Percentiles rank a stretch among this genome's conserved stretches.
These are phyloP conservation scores for Ecliptopera silaceata DNA, from an alignment of 2,888 invertebrate genomes.

Conservation along the genomic window DNA sequence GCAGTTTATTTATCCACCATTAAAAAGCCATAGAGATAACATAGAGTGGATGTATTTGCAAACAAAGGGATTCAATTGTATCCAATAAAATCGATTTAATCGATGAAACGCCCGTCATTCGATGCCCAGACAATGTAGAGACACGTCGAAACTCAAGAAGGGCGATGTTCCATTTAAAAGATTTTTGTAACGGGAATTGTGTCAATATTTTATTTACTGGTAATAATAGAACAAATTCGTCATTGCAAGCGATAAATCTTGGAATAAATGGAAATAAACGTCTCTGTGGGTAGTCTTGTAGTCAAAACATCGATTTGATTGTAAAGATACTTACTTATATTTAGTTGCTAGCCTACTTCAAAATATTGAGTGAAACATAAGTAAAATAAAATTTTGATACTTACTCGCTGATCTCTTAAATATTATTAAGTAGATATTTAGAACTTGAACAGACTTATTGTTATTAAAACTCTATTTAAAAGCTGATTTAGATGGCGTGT, in stretches of 20 bases:
- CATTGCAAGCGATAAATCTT: slow-evolving; percentile 49
- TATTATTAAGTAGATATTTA: no score
- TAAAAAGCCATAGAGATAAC: slow-evolving; percentile 45
- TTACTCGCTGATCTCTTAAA: background rate
- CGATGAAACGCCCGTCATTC: slow-evolving; percentile 63
- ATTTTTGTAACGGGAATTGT: slow-evolving; percentile 29
- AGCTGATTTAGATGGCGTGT: no score
- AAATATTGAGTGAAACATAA: background rate
- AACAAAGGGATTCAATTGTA: slow-evolving; percentile 70
- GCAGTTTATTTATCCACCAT: slow-evolving; percentile 34
- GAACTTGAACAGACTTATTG: no score
- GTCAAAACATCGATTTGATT: slow-evolving; percentile 62
- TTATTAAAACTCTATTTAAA: no score
- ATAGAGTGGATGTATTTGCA: slow-evolving; percentile 59
- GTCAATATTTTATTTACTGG: slow-evolving; percentile 36
- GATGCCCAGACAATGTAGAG: slow-evolving; percentile 61
- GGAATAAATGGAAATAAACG: slow-evolving; percentile 36
- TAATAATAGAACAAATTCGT: slow-evolving; percentile 41
- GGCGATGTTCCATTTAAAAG: slow-evolving; percentile 47
- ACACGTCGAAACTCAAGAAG: slow-evolving; percentile 54
- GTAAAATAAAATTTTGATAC: slow-evolving; percentile 15
- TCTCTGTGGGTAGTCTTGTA: slow-evolving; percentile 62
- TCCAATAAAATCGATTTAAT: slow-evolving; percentile 71
- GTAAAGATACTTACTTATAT: slow-evolving; percentile 19
- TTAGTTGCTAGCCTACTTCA: slow-evolving; percentile 2